Conservation (phyloP, 2,797 vertebrate species). For the Cephalopachus bancanus region DNA sequence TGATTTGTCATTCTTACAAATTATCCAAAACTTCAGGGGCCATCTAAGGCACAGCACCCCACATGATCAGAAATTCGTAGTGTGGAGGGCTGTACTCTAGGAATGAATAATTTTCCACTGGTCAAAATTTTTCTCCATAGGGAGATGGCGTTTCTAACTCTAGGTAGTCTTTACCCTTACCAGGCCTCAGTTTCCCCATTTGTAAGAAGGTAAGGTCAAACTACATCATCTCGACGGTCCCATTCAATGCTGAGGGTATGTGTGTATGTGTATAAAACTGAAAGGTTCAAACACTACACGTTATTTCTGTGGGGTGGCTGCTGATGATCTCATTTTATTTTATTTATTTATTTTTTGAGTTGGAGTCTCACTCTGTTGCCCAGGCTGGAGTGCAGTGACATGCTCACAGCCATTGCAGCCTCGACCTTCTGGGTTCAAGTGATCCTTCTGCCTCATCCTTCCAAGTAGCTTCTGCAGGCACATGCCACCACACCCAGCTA, state of each 20-base stretch:
- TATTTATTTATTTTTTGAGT: no score
- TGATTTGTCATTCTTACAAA: neutral
- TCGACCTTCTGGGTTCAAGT: no score
- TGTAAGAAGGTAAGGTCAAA: neutral
- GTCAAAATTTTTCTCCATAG: neutral
- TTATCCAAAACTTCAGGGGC: neutral
- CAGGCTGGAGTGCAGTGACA: no score
- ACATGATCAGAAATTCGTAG: neutral
- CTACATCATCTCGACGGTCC: neutral
- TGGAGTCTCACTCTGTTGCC: no score
- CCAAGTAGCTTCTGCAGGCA: no score
- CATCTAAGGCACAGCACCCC: neutral
- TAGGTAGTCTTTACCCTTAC: neutral
- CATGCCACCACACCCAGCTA: no score
- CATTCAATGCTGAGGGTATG: neutral
- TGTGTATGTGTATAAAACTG: neutral
- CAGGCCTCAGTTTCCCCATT: neutral
- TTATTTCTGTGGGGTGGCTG: neutral
- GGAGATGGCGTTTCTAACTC: neutral
- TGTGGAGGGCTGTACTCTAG: neutral
- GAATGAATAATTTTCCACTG: neutral
- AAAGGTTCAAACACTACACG: neutral
- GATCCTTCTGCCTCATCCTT: no score
- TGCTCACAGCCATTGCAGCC: no score
- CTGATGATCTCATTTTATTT: neutral